These are phyloP conservation scores for Oasisia sp. DNA, from an alignment of 2,888 invertebrate genomes.

Conservation along the genomic window DNA sequence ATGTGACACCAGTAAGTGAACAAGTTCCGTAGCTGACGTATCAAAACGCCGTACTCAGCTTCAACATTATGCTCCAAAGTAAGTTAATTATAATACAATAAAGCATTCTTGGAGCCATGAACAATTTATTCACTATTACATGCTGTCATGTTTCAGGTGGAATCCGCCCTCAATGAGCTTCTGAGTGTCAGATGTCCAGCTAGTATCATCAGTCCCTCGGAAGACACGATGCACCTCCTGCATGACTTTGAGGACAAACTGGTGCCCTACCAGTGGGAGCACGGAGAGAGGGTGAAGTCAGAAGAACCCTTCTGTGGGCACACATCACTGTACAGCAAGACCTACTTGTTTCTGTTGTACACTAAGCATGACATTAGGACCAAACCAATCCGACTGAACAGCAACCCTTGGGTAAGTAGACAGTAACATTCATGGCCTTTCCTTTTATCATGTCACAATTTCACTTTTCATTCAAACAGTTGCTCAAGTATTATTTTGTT, in stretches of 20 bases:
- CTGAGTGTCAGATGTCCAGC: slow-evolving; percentile 35
- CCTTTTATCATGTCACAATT: neutral
- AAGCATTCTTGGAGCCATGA: no score
- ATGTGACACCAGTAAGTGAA: no score
- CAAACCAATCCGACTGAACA: neutral
- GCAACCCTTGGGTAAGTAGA: neutral
- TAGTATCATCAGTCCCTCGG: neutral
- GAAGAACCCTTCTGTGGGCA: neutral
- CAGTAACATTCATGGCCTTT: neutral
- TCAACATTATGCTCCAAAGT: no score
- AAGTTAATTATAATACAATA: no score
- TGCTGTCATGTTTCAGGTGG: slow-evolving; percentile 17
- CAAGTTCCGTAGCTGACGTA: no score
- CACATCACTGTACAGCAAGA: neutral
- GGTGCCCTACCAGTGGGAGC: neutral
- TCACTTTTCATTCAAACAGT: neutral
- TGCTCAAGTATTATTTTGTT: neutral
- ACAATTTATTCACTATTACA: no score
- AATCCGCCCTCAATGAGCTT: slow-evolving; percentile 29
- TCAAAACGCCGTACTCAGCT: no score
- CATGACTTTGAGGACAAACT: neutral
- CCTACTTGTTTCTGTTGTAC: neutral
- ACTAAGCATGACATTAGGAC: neutral
- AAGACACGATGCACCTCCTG: neutral
- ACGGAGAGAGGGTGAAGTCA: neutral